Evolutionary conservation across 2,888 invertebrate genomes (phyloP), one percentile per base, ranked within the genome.

Genomic region (Tiphia femorata): DNA sequence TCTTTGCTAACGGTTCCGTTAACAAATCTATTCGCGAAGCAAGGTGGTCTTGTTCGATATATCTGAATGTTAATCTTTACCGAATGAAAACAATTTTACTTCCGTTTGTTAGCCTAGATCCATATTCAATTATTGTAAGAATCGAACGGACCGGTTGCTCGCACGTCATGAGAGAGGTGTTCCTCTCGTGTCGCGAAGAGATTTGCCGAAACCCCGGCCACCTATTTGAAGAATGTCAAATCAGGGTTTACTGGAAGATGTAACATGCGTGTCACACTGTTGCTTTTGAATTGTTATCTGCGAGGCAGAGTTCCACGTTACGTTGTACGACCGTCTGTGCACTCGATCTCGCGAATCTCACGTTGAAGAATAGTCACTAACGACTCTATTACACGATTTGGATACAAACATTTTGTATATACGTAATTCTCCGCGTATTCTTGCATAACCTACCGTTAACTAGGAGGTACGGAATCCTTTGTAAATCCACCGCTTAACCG

Each of bases 191-290:
- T 60, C 58, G 61, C 52, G 62, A 61, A 63, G 68, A 63, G 72
- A 76, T 78, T 75, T 75, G 64, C 76, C 64, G 76, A 72, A 73
- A 62, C 68, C 67, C 73, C 72, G 77, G 71, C 67, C 73, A 75
- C 63, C 58, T 50, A 59, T 67, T 75, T 53, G 65, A 75, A 70
- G 69, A 76, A 72, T 70, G 68, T 66, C 43, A 66, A 75, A 72
- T 71, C 75, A 69, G 64, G 61, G 14, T 63, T 74, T 76, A 70
- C 68, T 77, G 69, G 66, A 76, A 77, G 72, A 66, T 52, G 61
- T 70, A 63, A 75, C 66, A 38, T 51, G 64, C 62, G 62, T 67
- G 58, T 67, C 59, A 57, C 46, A 29, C 29, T 49, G n/a, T 62
- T 62, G 49, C 52, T 61, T 53, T 60, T 42, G 63, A 55, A 19